Evolutionary conservation across 2,797 vertebrate genomes (phyloP).

Genomic region (Pagetopsis macropterus): DNA sequence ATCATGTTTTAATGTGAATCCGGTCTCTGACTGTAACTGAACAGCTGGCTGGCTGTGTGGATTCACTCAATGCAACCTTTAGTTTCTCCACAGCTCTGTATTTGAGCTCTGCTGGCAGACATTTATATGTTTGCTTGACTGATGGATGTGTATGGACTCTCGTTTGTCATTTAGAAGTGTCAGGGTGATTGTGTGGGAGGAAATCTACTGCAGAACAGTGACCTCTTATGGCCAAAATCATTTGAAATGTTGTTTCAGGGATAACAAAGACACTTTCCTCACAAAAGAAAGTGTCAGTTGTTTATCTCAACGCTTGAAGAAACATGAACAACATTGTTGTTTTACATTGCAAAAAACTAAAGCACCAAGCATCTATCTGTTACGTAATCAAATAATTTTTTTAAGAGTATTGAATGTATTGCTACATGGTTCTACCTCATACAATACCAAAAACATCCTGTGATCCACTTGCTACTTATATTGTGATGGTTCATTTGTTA

Average conservation of each 20-base stretch:
- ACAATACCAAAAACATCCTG: not conserved
- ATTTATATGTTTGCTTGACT: slow-evolving; percentile 53
- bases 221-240: slow-evolving; percentile 62
- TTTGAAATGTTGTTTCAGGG: not conserved
- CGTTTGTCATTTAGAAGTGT: slow-evolving; percentile 40
- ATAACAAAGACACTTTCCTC: not conserved
- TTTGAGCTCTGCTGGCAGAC: slow-evolving; percentile 43
- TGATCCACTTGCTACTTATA: not conserved
- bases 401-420: fast-evolving
- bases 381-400: not conserved
- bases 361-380: not conserved
- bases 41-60: slow-evolving; percentile 37
- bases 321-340: not conserved
- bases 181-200: not conserved
- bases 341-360: not conserved
- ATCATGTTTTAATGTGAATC: slow-evolving; percentile 57
- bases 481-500: not conserved
- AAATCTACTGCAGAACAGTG: slow-evolving; percentile 51
- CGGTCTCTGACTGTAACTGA: slow-evolving; percentile 35
- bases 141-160: slow-evolving; percentile 43
- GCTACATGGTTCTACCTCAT: too few relatives aligned
- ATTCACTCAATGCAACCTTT: slow-evolving; percentile 54
- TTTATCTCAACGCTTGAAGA: not conserved
- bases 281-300: not conserved
- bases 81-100: slow-evolving; percentile 37